Evolutionary conservation across 2,113 vertebrate genomes (phyloP).

Genomic region (Psophia crepitans): DNA sequence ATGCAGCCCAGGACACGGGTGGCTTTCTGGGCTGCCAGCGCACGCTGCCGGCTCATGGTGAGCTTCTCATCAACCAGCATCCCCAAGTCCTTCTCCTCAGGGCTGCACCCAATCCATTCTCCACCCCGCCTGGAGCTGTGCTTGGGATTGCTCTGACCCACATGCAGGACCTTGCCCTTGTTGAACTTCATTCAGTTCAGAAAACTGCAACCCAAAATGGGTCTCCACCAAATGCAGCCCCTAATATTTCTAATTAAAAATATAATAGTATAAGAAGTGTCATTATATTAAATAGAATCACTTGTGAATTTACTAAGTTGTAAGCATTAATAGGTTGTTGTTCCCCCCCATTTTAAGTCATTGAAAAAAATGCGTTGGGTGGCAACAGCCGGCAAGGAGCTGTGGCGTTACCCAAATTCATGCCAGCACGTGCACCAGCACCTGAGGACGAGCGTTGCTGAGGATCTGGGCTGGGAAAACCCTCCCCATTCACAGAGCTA

Average conservation of each 20-base stretch:
- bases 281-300: neutral
- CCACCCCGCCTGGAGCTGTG: too few relatives aligned
- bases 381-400: neutral
- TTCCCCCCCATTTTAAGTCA: neutral
- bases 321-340: neutral
- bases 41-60: too few relatives aligned
- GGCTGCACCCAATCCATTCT: too few relatives aligned
- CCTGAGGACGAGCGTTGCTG: neutral
- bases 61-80: too few relatives aligned
- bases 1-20: too few relatives aligned
- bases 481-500: neutral
- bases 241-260: neutral
- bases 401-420: neutral
- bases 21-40: too few relatives aligned
- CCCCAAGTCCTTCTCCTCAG: too few relatives aligned
- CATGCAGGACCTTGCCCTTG: too few relatives aligned
- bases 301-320: neutral
- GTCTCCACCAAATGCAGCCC: neutral
- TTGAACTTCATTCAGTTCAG: too few relatives aligned
- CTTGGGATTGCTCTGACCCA: too few relatives aligned
- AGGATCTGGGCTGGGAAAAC: neutral
- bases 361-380: neutral
- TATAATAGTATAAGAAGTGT: neutral
- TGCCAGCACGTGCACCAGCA: neutral
- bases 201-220: neutral